Percentiles rank a stretch among this genome's conserved stretches.
Conservation (phyloP, 2,113 vertebrate genomes). For the Orthonyx spaldingii region DNA sequence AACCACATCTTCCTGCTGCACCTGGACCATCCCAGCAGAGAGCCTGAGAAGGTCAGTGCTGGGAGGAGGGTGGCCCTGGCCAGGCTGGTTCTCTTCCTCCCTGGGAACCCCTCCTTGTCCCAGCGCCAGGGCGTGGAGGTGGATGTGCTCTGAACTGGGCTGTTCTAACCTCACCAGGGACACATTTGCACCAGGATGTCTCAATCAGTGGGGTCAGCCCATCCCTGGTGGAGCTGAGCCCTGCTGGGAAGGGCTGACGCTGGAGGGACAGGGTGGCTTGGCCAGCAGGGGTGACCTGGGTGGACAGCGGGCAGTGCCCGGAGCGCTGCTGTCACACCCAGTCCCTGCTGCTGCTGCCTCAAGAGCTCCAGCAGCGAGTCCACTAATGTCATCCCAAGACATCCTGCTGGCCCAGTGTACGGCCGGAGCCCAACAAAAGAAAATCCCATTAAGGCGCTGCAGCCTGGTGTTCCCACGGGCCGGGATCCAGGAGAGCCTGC, state of each 20-base stretch:
- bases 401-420: neutral
- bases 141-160: neutral
- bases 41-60: constrained; percentile 70
- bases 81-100: neutral
- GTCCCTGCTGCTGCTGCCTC: neutral
- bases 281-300: neutral
- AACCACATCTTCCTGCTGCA: constrained; percentile 81
- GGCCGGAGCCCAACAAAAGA: neutral
- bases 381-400: constrained; percentile 12
- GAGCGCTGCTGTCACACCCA: neutral
- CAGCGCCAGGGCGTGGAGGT: neutral
- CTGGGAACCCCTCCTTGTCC: neutral
- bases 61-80: neutral
- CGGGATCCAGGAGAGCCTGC: neutral
- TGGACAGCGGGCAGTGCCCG: neutral
- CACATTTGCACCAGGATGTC: neutral
- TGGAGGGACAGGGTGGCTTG: neutral
- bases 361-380: neutral
- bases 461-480: constrained; percentile 15
- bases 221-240: neutral
- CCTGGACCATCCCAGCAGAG: constrained; percentile 69
- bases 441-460: neutral
- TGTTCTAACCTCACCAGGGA: neutral
- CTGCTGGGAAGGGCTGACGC: neutral
- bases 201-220: neutral